Evolutionary conservation across 1,140 invertebrate genomes (phyloP).

Genomic region (Luehdorfia chinensis): DNA sequence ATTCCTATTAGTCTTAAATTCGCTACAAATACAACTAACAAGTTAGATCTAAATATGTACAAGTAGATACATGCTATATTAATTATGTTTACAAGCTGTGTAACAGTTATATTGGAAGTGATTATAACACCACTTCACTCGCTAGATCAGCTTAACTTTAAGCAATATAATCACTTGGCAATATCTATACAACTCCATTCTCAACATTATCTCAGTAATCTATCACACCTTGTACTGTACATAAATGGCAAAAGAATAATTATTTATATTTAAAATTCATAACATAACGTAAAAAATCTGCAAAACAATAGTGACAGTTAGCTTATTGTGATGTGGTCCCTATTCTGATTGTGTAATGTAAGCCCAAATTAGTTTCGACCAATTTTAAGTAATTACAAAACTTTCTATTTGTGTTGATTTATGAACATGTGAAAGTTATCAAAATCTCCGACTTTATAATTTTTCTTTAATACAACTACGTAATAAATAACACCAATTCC

Average conservation of each 20-base stretch:
- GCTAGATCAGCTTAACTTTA: slow-evolving; percentile 36
- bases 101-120: slow-evolving; percentile 52
- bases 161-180: slow-evolving; percentile 37
- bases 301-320: background rate
- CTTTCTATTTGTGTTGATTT: no score
- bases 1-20: slow-evolving; percentile 43
- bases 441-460: background rate
- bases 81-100: slow-evolving; percentile 45
- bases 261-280: slow-evolving; percentile 18
- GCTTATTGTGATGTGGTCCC: slow-evolving; percentile 23
- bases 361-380: background rate
- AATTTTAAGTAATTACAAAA: no score
- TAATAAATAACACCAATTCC: no score
- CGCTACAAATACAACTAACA: slow-evolving; percentile 40
- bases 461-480: no score
- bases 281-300: background rate
- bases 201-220: slow-evolving; percentile 43
- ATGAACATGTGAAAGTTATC: background rate
- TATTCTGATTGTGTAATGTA: slow-evolving; percentile 16
- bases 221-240: slow-evolving; percentile 68
- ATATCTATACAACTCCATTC: no score
- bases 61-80: slow-evolving; percentile 53
- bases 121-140: slow-evolving; percentile 68
- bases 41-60: slow-evolving; percentile 55
- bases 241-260: slow-evolving; percentile 61